Conservation (phyloP, 2,113 vertebrate species). For the Clupea harengus region DNA sequence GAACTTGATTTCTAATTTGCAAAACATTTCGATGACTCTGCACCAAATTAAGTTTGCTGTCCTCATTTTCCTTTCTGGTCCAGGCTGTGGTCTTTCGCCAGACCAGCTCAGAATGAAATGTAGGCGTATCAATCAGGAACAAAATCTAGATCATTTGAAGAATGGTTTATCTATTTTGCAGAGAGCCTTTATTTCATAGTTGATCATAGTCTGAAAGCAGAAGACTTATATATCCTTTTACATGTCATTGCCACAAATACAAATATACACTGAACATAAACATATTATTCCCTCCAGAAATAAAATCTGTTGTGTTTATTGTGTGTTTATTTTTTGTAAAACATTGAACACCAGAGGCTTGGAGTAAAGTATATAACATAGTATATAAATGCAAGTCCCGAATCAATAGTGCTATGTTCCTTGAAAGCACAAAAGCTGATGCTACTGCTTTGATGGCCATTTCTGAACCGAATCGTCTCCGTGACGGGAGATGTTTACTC, state of each 20-base stretch:
- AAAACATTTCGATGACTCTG: not conserved
- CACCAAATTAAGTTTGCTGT: constrained; percentile 4
- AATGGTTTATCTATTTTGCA: not conserved
- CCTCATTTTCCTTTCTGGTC: not conserved
- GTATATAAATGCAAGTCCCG: not conserved
- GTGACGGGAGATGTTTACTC: not conserved
- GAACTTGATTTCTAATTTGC: not conserved
- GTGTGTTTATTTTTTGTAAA: too few species aligned
- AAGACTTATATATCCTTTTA: not conserved
- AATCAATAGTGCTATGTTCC: not conserved
- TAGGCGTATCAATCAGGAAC: not conserved
- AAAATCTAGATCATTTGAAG: not conserved
- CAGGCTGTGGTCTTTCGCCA: not conserved
- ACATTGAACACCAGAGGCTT: too few species aligned
- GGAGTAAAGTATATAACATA: too few species aligned
- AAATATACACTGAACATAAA: not conserved
- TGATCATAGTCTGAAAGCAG: not conserved
- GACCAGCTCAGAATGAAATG: not conserved
- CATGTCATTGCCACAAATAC: not conserved
- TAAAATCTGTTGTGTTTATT: not conserved
- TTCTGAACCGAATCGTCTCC: not conserved
- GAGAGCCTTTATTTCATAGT: not conserved
- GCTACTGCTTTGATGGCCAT: not conserved
- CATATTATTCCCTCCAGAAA: not conserved
- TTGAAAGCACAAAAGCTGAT: not conserved